A percentile compares a stretch with the other conserved stretches of the same genome.
Evolutionary conservation across 1,140 invertebrate genomes (phyloP).

Genomic region (Ooceraea biroi): DNA sequence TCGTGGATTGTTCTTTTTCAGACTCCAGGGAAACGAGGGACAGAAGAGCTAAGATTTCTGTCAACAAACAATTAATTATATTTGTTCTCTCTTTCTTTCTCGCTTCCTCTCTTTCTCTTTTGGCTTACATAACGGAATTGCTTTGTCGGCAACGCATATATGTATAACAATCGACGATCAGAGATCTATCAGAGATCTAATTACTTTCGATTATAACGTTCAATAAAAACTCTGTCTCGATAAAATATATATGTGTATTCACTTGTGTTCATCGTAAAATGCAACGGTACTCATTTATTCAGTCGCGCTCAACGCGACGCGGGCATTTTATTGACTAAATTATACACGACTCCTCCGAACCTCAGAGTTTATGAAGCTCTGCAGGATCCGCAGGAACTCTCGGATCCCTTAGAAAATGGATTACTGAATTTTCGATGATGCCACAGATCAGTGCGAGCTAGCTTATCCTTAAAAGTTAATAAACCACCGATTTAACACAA

Average conservation of each 20-base stretch:
- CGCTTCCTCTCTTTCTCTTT: background rate
- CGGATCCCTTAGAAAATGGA: background rate
- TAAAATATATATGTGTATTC: constrained; percentile 50
- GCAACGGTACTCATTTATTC: too few species aligned
- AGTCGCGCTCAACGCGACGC: constrained; percentile 36
- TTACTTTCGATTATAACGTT: constrained; percentile 1
- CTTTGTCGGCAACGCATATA: constrained; percentile 20
- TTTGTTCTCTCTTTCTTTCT: constrained; percentile 2
- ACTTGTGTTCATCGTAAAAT: constrained; percentile 17
- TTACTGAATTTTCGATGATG: constrained; percentile 10
- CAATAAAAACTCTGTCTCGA: constrained; percentile 42
- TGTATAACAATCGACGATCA: constrained; percentile 40
- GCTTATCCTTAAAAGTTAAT: constrained; percentile 22
- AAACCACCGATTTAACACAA: constrained; percentile 52
- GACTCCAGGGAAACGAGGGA: constrained; percentile 29
- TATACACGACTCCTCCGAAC: constrained; percentile 6
- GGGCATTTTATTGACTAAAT: constrained; percentile 38
- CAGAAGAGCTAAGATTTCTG: constrained; percentile 39
- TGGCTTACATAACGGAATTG: constrained; percentile 47
- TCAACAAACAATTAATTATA: constrained; percentile 67
- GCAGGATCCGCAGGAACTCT: background rate
- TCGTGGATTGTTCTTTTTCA: background rate
- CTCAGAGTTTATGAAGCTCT: background rate
- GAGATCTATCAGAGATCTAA: constrained; percentile 18
- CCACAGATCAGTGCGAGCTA: constrained; percentile 3